Conservation (phyloP, 2,888 invertebrate species). For the Bimastos eiseni region DNA sequence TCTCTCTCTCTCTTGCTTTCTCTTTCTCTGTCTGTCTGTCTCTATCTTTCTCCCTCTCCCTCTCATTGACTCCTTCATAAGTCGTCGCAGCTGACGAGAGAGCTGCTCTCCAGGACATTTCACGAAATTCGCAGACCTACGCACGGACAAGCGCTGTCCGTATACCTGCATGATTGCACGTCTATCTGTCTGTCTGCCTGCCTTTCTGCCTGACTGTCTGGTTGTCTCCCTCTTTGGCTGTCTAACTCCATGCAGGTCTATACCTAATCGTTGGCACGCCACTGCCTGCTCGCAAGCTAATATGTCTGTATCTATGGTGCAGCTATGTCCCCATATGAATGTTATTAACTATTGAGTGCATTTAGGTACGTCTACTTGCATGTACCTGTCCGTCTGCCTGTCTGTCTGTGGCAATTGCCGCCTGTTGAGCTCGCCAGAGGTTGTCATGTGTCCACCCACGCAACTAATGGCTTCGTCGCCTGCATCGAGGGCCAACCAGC, state of each 20-base stretch:
- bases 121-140: background rate
- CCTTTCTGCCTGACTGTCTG: background rate
- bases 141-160: background rate
- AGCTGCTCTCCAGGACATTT: background rate
- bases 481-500: background rate
- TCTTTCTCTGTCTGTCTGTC: background rate
- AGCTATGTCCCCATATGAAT: background rate
- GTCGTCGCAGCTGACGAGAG: background rate
- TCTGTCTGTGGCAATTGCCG: constrained; percentile 8
- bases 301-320: background rate
- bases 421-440: background rate
- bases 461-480: background rate
- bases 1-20: background rate
- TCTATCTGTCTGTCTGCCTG: background rate
- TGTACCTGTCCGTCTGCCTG: constrained; percentile 26
- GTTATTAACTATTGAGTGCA: constrained; percentile 3
- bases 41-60: background rate
- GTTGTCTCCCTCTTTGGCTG: background rate
- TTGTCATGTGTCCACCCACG: background rate
- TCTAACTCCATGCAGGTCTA: background rate
- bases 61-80: background rate
- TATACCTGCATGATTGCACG: background rate
- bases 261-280: background rate
- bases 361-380: constrained; percentile 24
- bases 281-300: background rate